Conservation (phyloP, 35 echinoderm and acorn worm species). For the Diadema setosum region DNA sequence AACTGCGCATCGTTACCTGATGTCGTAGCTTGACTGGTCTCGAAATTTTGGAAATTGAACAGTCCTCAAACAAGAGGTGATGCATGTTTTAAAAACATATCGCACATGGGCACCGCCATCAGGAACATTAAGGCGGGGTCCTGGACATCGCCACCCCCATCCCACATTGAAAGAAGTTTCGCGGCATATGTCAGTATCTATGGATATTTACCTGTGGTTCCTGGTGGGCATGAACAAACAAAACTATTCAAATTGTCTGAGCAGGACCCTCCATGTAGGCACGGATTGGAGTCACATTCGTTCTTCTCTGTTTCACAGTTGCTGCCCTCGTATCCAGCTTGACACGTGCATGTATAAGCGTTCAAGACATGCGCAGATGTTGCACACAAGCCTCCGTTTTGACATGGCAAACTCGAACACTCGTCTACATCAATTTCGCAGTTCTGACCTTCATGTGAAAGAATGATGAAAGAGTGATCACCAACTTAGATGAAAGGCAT, state of each 20-base stretch:
- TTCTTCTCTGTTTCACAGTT: conserved; percentile 17
- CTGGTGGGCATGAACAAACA: not conserved
- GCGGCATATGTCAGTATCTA: not conserved
- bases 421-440: conserved; percentile 31
- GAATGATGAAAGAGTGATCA: too few relatives aligned
- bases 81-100: too few relatives aligned
- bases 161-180: not conserved
- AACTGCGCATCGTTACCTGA: too few relatives aligned
- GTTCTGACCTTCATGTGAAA: not conserved
- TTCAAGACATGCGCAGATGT: conserved; percentile 7
- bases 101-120: too few relatives aligned
- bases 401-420: not conserved
- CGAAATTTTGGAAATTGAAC: too few relatives aligned
- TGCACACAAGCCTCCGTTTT: not conserved
- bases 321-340: not conserved
- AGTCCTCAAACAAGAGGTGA: too few relatives aligned
- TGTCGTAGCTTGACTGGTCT: too few relatives aligned
- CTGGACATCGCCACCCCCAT: too few relatives aligned
- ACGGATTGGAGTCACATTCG: conserved; percentile 18
- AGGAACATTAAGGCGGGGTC: too few relatives aligned
- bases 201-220: not conserved
- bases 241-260: not conserved
- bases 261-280: not conserved
- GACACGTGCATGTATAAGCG: conserved; percentile 14
- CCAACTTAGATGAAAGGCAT: too few relatives aligned